phyloP scores from a whole-genome alignment of 2,113 vertebrate genomes.

The Eidolon helvum region DNA sequence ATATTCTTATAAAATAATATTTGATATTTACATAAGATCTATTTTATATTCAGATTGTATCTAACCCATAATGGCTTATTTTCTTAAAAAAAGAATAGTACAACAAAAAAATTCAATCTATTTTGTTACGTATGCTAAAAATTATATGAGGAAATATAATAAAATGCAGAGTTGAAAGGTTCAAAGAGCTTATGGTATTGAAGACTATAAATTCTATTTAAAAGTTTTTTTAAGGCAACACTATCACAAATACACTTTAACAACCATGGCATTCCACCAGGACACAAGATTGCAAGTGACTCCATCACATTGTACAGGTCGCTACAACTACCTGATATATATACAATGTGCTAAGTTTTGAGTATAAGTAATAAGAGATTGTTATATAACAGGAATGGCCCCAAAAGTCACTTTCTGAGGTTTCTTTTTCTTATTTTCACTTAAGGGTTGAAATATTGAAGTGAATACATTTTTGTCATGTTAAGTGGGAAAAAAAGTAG shows the following conservation, averaged over 20 bases:
- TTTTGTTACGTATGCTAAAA: conserved; percentile 41
- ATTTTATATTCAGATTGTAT: conserved; percentile 74
- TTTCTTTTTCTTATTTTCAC: conserved; percentile 67
- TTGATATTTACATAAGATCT: conserved; percentile 75
- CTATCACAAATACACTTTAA: conserved; percentile 65
- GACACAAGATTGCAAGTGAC: conserved; percentile 53
- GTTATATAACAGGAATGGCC: conserved; percentile 49
- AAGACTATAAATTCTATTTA: conserved; percentile 46
- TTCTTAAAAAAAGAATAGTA: conserved; percentile 73
- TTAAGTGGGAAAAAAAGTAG: conserved; percentile 71
- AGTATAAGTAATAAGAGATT: conserved; percentile 47
- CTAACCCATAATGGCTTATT: conserved; percentile 67
- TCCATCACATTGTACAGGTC: conserved; percentile 50
- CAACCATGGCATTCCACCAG: conserved; percentile 58
- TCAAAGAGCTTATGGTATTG: conserved; percentile 24
- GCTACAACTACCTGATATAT: conserved; percentile 38
- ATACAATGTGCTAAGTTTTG: conserved; percentile 68
- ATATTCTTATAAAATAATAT: conserved; percentile 64
- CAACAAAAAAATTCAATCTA: conserved; percentile 13
- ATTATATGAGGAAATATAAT: conserved; percentile 63
- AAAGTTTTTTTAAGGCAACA: conserved; percentile 41
- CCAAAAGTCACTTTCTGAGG: conserved; percentile 55
- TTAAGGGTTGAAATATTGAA: conserved; percentile 56
- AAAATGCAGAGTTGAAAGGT: conserved; percentile 53
- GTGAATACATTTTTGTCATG: conserved; percentile 64